Evolutionary conservation across 1,140 invertebrate genomes (phyloP).

Genomic region (Pygmarrhopalites habei): DNA sequence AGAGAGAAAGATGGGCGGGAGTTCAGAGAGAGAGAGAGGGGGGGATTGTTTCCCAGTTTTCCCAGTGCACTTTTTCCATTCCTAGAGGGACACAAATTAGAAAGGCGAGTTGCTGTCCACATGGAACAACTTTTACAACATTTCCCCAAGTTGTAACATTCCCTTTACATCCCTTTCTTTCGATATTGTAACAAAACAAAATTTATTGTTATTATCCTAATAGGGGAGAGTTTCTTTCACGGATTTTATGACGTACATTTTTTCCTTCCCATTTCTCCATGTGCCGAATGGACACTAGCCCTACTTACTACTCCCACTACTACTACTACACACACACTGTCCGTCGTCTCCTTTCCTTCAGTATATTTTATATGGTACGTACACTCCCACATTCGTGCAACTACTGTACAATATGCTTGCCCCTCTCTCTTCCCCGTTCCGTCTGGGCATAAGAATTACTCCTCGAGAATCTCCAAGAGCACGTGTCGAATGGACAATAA

Average conservation of each 20-base stretch:
- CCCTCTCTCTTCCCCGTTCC: not conserved
- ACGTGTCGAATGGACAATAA: constrained; percentile 29
- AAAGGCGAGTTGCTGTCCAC: too few relatives aligned
- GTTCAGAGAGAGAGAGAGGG: too few relatives aligned
- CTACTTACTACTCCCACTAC: constrained; percentile 6
- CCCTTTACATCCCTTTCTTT: too few relatives aligned
- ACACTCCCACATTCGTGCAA: not conserved
- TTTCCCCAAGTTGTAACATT: too few relatives aligned
- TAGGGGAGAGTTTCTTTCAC: constrained; percentile 24
- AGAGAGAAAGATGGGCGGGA: too few relatives aligned
- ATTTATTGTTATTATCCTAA: constrained; percentile 35
- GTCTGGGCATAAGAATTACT: not conserved
- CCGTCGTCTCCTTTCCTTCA: not conserved
- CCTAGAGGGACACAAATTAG: too few relatives aligned
- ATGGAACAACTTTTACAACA: too few relatives aligned
- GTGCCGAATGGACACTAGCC: too few relatives aligned
- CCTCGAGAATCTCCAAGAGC: not conserved
- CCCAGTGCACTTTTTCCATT: too few relatives aligned
- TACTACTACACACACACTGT: not conserved
- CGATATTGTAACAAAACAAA: constrained; percentile 19
- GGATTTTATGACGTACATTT: constrained; percentile 30
- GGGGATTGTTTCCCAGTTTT: too few relatives aligned
- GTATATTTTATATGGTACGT: too few relatives aligned
- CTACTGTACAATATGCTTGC: not conserved
- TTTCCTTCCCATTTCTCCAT: constrained; percentile 28